Conservation (phyloP, 2,797 vertebrate genomes). For the Centroberyx gerrardi region DNA sequence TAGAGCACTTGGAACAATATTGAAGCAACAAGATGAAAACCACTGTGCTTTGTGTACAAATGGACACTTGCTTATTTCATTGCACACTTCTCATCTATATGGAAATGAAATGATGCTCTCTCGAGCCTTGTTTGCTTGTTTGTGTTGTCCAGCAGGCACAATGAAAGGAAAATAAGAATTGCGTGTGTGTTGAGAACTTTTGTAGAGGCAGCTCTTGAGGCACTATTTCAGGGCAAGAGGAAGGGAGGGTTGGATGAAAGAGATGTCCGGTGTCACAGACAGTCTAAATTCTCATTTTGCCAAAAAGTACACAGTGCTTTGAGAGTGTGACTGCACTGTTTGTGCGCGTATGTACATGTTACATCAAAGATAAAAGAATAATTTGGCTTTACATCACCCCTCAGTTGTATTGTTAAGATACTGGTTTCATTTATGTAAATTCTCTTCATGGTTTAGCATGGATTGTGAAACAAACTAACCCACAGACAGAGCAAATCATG, state of each 20-base stretch:
- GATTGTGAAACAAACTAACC: constrained; percentile 6
- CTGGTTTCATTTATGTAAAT: background rate
- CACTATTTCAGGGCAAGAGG: constrained; percentile 69
- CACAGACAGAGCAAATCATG: background rate
- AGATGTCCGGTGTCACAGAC: constrained; percentile 65
- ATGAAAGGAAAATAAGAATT: constrained; percentile 81
- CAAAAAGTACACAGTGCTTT: constrained; percentile 45
- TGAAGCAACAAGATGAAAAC: constrained; percentile 84
- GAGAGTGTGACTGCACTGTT: constrained; percentile 55
- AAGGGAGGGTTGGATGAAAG: constrained; percentile 58
- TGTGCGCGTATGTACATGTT: constrained; percentile 35
- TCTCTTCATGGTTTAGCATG: background rate
- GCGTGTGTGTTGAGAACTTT: constrained; percentile 70
- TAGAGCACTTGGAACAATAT: constrained; percentile 77
- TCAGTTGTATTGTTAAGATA: background rate
- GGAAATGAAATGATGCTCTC: constrained; percentile 82
- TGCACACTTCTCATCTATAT: constrained; percentile 84
- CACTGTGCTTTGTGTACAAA: constrained; percentile 82
- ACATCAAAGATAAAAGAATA: constrained; percentile 31
- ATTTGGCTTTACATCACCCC: constrained; percentile 20
- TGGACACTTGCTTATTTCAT: constrained; percentile 85
- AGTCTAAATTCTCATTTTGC: constrained; percentile 64
- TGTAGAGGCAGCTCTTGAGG: constrained; percentile 65
- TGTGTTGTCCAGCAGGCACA: constrained; percentile 77
- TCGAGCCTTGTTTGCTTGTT: constrained; percentile 80